These are phyloP conservation scores for Saxidomus purpurata DNA, from an alignment of 1,140 invertebrate species.

Conservation along the genomic window DNA sequence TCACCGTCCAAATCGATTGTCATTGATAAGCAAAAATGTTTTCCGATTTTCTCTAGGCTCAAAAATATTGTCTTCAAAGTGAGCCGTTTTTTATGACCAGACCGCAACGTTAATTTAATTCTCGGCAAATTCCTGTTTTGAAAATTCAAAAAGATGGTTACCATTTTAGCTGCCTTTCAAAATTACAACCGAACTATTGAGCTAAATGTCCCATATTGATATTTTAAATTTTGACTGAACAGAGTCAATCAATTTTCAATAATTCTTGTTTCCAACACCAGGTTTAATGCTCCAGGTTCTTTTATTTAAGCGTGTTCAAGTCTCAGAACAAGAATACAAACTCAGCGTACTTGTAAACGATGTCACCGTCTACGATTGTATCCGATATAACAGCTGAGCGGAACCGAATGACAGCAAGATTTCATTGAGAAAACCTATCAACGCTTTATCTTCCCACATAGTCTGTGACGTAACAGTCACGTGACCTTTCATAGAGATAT, in stretches of 20 bases:
- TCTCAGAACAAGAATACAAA: not conserved
- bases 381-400: not conserved
- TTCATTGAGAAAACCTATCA: conserved; percentile 51
- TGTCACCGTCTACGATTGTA: not conserved
- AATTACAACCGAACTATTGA: not conserved
- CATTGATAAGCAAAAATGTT: conserved; percentile 6
- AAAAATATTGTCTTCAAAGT: conserved; percentile 49
- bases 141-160: conserved; percentile 34
- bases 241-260: too few relatives aligned
- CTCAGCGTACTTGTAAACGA: conserved; percentile 8
- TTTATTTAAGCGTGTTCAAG: not conserved
- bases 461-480: conserved; percentile 23
- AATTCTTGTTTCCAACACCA: too few relatives aligned
- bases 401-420: not conserved
- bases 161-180: conserved; percentile 5
- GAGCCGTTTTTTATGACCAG: not conserved
- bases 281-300: not conserved
- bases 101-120: conserved; percentile 13
- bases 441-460: conserved; percentile 21
- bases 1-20: conserved; percentile 8
- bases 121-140: conserved; percentile 41
- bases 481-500: not conserved
- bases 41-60: conserved; percentile 1
- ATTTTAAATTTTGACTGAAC: too few relatives aligned
- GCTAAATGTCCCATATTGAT: not conserved